Conservation (phyloP, 2,113 vertebrate genomes). For the Phyllostomus hastatus region DNA sequence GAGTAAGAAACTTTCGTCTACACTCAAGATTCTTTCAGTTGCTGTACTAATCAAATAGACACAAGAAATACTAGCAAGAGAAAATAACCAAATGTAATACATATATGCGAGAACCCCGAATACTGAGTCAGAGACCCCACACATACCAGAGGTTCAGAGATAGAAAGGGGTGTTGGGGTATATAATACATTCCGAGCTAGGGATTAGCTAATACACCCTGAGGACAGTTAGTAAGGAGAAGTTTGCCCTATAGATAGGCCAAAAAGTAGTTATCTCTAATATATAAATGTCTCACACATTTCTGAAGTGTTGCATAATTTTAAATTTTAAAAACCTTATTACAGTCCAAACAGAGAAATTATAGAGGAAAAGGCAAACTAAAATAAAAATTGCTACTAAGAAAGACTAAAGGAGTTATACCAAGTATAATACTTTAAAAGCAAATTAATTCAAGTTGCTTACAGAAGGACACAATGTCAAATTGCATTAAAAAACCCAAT, state of each 20-base stretch:
- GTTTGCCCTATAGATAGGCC: no score
- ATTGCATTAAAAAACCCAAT: not conserved
- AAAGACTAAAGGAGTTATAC: not conserved
- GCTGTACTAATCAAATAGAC: no score
- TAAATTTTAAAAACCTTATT: not conserved
- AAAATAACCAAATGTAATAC: no score
- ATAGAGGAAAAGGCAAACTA: not conserved
- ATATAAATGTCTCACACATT: not conserved
- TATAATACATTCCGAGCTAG: no score
- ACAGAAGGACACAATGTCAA: not conserved
- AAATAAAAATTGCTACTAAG: not conserved
- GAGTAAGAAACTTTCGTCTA: not conserved
- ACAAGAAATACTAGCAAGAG: no score
- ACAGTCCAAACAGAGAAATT: not conserved
- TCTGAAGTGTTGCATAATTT: not conserved
- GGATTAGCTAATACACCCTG: no score
- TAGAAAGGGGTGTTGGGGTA: no score
- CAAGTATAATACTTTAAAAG: not conserved
- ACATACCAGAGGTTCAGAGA: no score
- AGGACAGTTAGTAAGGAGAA: no score
- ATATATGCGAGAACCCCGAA: no score
- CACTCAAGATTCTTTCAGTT: not conserved
- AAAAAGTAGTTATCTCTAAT: no score
- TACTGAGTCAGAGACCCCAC: no score
- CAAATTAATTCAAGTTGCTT: not conserved